These are phyloP conservation scores for Rotaria magnacalcarata DNA, from an alignment of 2,888 invertebrate genomes.

Conservation along the genomic window DNA sequence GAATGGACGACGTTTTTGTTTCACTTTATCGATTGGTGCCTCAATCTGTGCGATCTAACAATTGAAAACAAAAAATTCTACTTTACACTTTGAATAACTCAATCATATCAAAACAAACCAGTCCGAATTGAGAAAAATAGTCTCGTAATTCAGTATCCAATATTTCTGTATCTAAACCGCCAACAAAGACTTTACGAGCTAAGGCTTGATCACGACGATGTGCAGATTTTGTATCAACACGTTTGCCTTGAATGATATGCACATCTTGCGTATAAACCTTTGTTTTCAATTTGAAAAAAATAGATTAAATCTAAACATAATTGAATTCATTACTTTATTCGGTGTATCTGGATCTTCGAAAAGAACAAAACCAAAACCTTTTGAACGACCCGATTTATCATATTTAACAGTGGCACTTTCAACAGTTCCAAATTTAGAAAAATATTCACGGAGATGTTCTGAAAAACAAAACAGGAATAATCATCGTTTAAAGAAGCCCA, in stretches of 20 bases:
- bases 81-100: background rate
- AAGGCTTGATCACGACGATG: slow-evolving; percentile 32
- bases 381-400: slow-evolving; percentile 27
- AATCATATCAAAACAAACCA: background rate
- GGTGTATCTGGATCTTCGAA: slow-evolving; percentile 12
- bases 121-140: slow-evolving; percentile 36
- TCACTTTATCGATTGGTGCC: slow-evolving; percentile 24
- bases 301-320: background rate
- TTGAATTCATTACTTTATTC: background rate
- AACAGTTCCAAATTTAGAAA: slow-evolving; percentile 17
- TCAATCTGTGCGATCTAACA: slow-evolving; percentile 31
- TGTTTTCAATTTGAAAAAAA: background rate
- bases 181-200: slow-evolving; percentile 37
- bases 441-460: slow-evolving; percentile 36
- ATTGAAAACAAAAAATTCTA: too few relatives aligned
- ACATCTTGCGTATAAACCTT: slow-evolving; percentile 4
- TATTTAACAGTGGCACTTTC: slow-evolving; percentile 36
- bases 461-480: too few relatives aligned
- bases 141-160: slow-evolving; percentile 12
- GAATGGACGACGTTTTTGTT: slow-evolving; percentile 33
- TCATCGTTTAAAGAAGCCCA: background rate
- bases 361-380: slow-evolving; percentile 35
- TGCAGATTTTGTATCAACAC: slow-evolving; percentile 32
- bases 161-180: slow-evolving; percentile 8
- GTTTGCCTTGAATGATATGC: slow-evolving; percentile 30